A percentile compares a stretch with the other conserved stretches of the same genome.
Evolutionary conservation across 2,797 vertebrate species (phyloP).

Genomic region (Sarcophilus harrisii): DNA sequence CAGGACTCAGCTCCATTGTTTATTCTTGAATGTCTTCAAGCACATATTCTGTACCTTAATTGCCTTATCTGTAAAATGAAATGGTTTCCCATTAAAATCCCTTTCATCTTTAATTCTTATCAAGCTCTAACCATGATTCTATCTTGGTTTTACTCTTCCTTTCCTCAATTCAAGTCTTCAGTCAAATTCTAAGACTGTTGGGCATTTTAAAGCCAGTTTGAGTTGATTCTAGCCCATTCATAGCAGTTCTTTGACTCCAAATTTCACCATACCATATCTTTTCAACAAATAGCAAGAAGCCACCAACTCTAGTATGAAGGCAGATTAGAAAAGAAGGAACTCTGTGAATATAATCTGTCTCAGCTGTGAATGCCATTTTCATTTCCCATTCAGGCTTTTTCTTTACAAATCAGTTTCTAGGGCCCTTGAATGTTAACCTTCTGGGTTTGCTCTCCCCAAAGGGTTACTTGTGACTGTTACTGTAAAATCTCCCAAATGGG

Average conservation of each 20-base stretch:
- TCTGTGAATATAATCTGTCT: not conserved
- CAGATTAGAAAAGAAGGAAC: not conserved
- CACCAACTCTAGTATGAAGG: not conserved
- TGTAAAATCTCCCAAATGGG: not conserved
- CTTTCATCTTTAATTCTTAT: not conserved
- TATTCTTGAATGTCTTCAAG: too few species aligned
- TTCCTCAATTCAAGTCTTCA: not conserved
- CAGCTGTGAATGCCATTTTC: not conserved
- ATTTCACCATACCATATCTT: not conserved
- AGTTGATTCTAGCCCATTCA: not conserved
- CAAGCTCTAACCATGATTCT: not conserved
- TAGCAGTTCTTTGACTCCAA: not conserved
- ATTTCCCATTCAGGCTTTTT: not conserved
- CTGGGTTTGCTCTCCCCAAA: not conserved
- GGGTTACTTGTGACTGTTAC: not conserved
- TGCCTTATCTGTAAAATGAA: not conserved
- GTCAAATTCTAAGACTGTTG: not conserved
- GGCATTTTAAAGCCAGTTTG: not conserved
- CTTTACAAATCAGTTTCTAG: not conserved
- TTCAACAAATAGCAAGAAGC: not conserved
- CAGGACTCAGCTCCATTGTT: not conserved
- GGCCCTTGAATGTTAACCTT: not conserved
- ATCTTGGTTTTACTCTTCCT: not conserved
- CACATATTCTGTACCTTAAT: not conserved
- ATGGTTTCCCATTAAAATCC: not conserved